phyloP scores from a whole-genome alignment of 2,113 vertebrate species.

The Saiga tatarica region DNA sequence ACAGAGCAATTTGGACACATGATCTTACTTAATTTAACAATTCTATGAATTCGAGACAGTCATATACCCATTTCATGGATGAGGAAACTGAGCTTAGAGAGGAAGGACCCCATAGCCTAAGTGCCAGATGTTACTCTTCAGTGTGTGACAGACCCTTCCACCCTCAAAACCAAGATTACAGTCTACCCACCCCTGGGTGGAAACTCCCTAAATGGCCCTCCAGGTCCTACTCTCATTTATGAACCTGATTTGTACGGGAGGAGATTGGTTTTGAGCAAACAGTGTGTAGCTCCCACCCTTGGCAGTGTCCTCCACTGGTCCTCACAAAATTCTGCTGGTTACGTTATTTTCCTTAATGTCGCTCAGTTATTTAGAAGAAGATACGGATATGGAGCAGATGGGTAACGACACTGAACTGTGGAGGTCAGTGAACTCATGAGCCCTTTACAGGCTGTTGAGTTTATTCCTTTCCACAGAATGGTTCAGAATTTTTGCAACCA shows the following conservation, averaged over 20 bases:
- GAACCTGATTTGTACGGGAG: neutral
- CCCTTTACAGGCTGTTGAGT: neutral
- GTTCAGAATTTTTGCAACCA: neutral
- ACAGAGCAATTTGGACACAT: neutral
- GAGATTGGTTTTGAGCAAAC: neutral
- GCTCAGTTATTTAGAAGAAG: neutral
- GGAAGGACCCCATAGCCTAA: neutral
- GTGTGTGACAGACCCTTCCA: neutral
- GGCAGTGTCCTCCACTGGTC: neutral
- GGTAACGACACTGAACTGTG: neutral
- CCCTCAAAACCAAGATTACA: neutral
- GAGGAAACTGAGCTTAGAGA: neutral
- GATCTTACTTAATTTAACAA: neutral
- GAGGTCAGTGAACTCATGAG: neutral
- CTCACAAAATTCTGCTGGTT: neutral
- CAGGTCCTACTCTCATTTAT: neutral
- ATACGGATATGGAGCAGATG: neutral
- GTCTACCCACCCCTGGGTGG: neutral
- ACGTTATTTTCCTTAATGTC: neutral
- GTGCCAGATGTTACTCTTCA: neutral
- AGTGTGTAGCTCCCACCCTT: neutral
- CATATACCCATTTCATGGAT: neutral
- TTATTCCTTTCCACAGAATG: neutral
- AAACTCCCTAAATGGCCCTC: fast-evolving
- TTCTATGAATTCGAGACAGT: neutral